Base-by-base conservation (phyloP, 2,888 invertebrate genomes). In the Pseudococcus longispinus region DNA sequence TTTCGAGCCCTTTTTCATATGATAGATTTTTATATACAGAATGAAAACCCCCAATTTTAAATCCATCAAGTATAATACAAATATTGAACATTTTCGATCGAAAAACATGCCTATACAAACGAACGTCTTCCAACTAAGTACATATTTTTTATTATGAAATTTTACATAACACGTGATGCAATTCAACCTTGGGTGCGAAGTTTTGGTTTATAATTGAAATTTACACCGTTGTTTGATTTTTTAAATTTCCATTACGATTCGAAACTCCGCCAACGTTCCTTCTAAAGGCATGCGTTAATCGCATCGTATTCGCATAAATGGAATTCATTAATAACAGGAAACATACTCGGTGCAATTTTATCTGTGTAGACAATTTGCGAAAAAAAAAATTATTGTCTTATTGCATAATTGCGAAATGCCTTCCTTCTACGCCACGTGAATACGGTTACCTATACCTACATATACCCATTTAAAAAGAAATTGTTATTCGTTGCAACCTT, bases 151-250 rank as follows among this genome's bases (percentile, higher is more conserved):
- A 65, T 65, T 11, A 65, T 65, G 26, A 65, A 65, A 65, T 65
- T 65, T 18, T 65, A 26, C 65, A 65, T 65, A 65, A 65, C 9
- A 13, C 11, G 26, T 26, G 65, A 65, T 65, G 65, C 65, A 65
- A 65, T 65, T 26, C 65, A 65, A 65, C 65, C 65, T 65, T 65
- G 65, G 26, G 65, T 65, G 26, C 65, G 15, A 26, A 65, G 65
- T 65, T 65, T 65, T 65, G 26, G 65, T 65, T 65, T 65, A 60
- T 60, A 60, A 60, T 60, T 60, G 60, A 60, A 23, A 60, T 65
- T 26, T 26, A 26, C 26, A 65, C 65, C 65, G 65, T 0, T 26
- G 65, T 11, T 26, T 65, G 65, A 65, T n/a, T 65, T 65, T 65
- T 65, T 65, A 65, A 65, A 26, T 65, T 23, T 23, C 65, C 26